These are phyloP conservation scores for Pristionchus mayeri DNA, from an alignment of 2,888 invertebrate species.

Conservation along the genomic window DNA sequence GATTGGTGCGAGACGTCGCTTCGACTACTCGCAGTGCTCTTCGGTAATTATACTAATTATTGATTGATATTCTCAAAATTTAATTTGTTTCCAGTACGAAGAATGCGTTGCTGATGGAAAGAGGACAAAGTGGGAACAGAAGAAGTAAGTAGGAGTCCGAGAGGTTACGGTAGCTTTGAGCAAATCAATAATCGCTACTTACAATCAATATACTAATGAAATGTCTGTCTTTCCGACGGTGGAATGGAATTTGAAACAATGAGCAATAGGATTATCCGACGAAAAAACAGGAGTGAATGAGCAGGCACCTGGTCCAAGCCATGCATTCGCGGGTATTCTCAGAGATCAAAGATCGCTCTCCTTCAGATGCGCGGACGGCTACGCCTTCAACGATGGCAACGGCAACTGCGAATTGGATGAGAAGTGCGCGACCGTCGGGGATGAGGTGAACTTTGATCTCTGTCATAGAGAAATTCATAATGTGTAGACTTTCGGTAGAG, in stretches of 20 bases:
- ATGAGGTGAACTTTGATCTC: neutral
- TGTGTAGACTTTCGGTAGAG: too few relatives aligned
- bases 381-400: conserved; percentile 38
- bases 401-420: conserved; percentile 29
- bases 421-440: conserved; percentile 6
- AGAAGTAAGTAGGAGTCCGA: neutral
- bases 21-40: conserved; percentile 45
- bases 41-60: neutral
- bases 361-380: conserved; percentile 35
- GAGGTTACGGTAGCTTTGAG: neutral
- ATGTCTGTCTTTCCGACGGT: too few relatives aligned
- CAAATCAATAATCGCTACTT: too few relatives aligned
- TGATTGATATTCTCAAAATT: neutral
- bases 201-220: too few relatives aligned
- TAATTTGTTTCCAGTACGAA: conserved; percentile 10
- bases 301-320: neutral
- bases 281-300: too few relatives aligned
- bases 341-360: neutral
- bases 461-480: neutral
- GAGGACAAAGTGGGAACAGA: neutral
- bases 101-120: neutral
- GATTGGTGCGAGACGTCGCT: neutral
- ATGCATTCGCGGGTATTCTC: neutral
- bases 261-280: too few relatives aligned
- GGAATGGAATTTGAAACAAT: too few relatives aligned